These are phyloP conservation scores for Mustelus asterias DNA, from an alignment of 2,113 vertebrate species.

Conservation along the genomic window DNA sequence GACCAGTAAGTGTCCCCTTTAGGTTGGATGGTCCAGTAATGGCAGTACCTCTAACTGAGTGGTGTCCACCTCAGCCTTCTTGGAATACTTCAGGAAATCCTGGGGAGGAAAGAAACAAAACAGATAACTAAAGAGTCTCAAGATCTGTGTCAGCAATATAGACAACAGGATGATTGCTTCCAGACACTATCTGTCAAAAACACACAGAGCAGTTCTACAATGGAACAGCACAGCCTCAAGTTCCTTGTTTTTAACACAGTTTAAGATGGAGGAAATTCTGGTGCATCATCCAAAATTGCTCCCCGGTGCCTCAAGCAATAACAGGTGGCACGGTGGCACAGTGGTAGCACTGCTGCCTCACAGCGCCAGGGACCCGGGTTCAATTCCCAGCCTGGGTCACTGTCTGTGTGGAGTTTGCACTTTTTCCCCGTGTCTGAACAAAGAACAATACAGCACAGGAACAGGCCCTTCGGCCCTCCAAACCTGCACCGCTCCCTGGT, in stretches of 20 bases:
- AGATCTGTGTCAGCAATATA: not conserved
- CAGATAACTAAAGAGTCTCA: constrained; percentile 28
- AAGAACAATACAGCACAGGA: too few species aligned
- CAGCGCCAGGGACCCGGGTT: too few species aligned
- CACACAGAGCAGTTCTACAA: not conserved
- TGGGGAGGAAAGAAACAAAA: constrained; percentile 56
- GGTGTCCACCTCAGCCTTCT: constrained; percentile 75
- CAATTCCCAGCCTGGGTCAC: too few species aligned
- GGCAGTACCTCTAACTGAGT: constrained; percentile 69
- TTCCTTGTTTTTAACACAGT: not conserved
- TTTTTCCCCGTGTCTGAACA: too few species aligned
- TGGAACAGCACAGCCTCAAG: not conserved
- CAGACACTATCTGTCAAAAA: not conserved
- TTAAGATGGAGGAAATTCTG: not conserved
- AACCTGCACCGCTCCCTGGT: too few species aligned
- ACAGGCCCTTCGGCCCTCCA: too few species aligned
- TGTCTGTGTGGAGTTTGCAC: too few species aligned
- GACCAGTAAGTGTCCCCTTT: not conserved
- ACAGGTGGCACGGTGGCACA: too few species aligned
- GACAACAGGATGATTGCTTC: not conserved
- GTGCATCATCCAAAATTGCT: not conserved
- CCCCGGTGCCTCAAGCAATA: not conserved
- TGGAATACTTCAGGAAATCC: constrained; percentile 86
- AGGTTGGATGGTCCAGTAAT: not conserved
- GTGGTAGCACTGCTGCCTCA: too few species aligned